Base-by-base conservation (phyloP, 1,140 invertebrate species). In the Hycleus phaleratus region DNA sequence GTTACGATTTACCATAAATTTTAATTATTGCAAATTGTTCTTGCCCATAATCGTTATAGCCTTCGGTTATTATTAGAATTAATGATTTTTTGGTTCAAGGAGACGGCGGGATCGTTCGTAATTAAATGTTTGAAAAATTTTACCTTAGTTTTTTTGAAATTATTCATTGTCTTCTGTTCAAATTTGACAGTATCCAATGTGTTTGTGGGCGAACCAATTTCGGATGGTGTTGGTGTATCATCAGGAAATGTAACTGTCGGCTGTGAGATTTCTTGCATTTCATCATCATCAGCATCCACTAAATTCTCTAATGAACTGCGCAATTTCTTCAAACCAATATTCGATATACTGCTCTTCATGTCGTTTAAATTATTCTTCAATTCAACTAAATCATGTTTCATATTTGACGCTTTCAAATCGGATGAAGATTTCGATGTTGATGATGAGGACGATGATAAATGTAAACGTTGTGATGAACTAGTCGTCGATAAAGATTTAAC, bases 161-260 rank as follows among this genome's bases (percentile, higher is more conserved):
- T 88, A 26, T 86, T 87, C 65, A 83, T 80, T 64, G 84, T 81
- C 68, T 87, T 89, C 73, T 88, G 87, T 75, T 87, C 88, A 71
- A 82, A 92, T 75, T 83, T 90, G 70, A 87, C 54, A 67, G 84
- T 86, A 72, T 87, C 82, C 62, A 79, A 67, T 42, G 76, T 71
- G 55, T 74, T 70, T 2, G 78, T 72, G 4, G 79, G 69, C 40
- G 76, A 78, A 8, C 71, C 73, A 43, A 79, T 75, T 53, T 79
- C 79, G 32, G 69, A 73, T 7, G 77, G 76, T 3, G 76, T 76
- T 9, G 86, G 85, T 3, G 85, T 83, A 0, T 84, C 82, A 68
- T 90, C 86, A 0, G 88, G 88, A 73, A 87, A 87, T 44, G 88
- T 90, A 10, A 90, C 85, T 83, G 6, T 73, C 43, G 51, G 56